Base-by-base conservation (phyloP, 1,140 invertebrate genomes). In the Apis laboriosa region DNA sequence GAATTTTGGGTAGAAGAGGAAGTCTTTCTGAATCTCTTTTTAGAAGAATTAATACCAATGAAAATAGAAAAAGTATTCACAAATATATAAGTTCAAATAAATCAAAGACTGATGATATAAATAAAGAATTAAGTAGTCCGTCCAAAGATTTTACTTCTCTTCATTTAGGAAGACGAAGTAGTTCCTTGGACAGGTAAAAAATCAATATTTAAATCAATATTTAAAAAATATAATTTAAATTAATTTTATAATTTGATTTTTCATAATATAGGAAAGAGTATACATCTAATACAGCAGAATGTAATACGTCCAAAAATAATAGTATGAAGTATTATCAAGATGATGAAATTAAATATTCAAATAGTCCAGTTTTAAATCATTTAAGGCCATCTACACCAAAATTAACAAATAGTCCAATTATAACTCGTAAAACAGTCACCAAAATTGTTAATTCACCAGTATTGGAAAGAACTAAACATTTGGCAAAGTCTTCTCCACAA, bases 371-470 rank as follows among this genome's bases (percentile, higher is more conserved):
- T 66, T 87, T 91, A 76, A 91, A 83, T 77, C 91, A 86, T 72
- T 56, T 92, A n/a, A 88, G 86, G 73, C 84, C 90, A 66, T 80
- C 90, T 73, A 92, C 88, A 24, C 86, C 90, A 75, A 92, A 92
- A 84, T 84, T 92, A 76, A 92, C 88, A 12, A 92, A 88, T 64
- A 92, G 91, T 86, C 91, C 91, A 60, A 91, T 92, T 70, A 78
- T 91, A 77, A 83, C 70, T n/a, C 89, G 91, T 58, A 92, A 91
- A 70, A 85, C 84, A 51, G 53, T 84, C 3, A 87, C 84, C 21
- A 89, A 87, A 81, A 86, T 88, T 15, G 71, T 91, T 43, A 86
- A 89, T 77, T 90, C 91, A 12, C 86, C 90, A 24, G 82, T 85
- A 43, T 78, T 91, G 34, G 90, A 91, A 43, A 89, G 86, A 84